Base-by-base conservation (phyloP, 2,113 vertebrate genomes). In the Euleptes europaea region DNA sequence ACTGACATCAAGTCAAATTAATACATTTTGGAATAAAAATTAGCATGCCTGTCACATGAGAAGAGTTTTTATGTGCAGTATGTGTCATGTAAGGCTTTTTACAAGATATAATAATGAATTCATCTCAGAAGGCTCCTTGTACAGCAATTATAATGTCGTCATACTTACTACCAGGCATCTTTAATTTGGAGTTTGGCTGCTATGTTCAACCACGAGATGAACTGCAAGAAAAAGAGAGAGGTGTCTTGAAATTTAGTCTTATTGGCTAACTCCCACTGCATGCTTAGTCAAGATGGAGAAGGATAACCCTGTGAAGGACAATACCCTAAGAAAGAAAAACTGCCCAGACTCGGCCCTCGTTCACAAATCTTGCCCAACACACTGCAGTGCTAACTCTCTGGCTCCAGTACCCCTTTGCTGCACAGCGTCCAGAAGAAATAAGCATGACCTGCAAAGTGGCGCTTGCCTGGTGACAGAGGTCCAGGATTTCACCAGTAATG, bases 161-260 rank as follows among this genome's bases (percentile, higher is more conserved):
- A 8, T 65, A 85, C 84, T 85, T 72, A 85, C 84, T 71, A 23
- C 31, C 84, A 21, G 84, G 84, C 84, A 85, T 85, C 13, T 5
- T 38, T 2, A 7, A 35, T 44, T 21, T 7, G n/a, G 15, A 44
- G 23, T 38, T 47, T 49, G 31, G n/a, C 54, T 47, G 72, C 76
- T 79, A 72, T n/a, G 71, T 63, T 63, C 67, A 51, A 85, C 76
- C n/a, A 31, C 3, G 2, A 31, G 40, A 79, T 19, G 33, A 40
- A 3, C 84, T 79, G 75, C 8, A 47, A 63, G 38, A 31, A n/a
- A 84, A 44, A 71, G 35, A 57, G 38, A 35, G n/a, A 19, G 23
- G 15, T 2, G 42, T 0, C 7, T 78, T 35, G 42, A 3, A 17
- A 26, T 28, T 42, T 44, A 44, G 26, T 28, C 14, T 47, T 1